A percentile compares a stretch with the other conserved stretches of the same genome.
Evolutionary conservation across 2,113 vertebrate genomes (phyloP).

Genomic region (Phylloscopus trochiloides): DNA sequence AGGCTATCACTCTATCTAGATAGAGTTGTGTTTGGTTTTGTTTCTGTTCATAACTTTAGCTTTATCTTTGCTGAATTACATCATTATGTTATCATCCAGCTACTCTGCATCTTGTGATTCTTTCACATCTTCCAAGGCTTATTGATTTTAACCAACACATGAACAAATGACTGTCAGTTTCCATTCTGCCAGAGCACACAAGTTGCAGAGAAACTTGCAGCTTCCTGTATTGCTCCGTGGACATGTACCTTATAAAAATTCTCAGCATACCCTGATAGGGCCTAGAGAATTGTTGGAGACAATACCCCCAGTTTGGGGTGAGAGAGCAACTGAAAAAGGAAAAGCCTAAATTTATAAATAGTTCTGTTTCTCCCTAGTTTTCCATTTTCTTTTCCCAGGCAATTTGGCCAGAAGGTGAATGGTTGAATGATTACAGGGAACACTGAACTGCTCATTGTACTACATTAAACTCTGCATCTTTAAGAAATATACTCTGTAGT

Average conservation of each 20-base stretch:
- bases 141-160: neutral
- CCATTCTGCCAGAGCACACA: neutral
- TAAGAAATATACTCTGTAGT: neutral
- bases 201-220: neutral
- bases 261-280: neutral
- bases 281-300: neutral
- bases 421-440: neutral
- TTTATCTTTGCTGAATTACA: neutral
- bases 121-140: neutral
- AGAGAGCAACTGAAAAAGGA: neutral
- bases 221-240: accelerated
- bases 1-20: neutral
- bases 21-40: neutral
- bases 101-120: neutral
- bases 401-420: neutral
- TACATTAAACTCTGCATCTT: neutral
- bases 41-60: neutral
- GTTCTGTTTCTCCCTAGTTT: neutral
- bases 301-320: neutral
- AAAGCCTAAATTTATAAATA: neutral
- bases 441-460: neutral
- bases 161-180: neutral
- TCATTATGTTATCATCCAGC: neutral
- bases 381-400: neutral
- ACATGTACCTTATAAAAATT: neutral